Conservation (phyloP, 2,888 invertebrate species). For the Agrypnus murinus region DNA sequence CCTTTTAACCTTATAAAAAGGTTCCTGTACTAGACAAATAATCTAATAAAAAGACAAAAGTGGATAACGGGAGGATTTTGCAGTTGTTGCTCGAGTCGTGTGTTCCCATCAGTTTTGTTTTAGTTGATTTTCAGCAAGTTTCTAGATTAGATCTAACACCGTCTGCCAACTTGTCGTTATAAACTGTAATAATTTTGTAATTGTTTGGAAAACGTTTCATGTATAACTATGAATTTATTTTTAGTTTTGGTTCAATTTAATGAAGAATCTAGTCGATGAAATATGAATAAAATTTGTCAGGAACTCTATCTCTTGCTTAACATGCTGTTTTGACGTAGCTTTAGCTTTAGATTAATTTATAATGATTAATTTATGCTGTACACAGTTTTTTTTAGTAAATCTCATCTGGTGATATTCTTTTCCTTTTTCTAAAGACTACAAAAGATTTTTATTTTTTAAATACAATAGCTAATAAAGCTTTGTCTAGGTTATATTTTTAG, state of each 20-base stretch:
- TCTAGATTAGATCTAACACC: too few species aligned
- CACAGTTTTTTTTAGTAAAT: neutral
- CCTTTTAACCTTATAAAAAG: too few species aligned
- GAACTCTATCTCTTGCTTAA: slow-evolving; percentile 9
- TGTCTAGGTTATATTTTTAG: slow-evolving; percentile 8
- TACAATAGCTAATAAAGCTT: slow-evolving; percentile 14
- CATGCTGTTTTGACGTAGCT: neutral
- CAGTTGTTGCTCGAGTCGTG: slow-evolving; percentile 11
- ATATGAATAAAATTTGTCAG: neutral
- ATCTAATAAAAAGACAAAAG: slow-evolving; percentile 24
- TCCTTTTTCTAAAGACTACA: slow-evolving; percentile 14
- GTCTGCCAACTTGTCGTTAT: too few species aligned
- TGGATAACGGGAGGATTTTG: neutral
- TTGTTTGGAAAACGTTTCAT: neutral
- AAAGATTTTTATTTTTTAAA: slow-evolving; percentile 1
- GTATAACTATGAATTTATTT: slow-evolving; percentile 6
- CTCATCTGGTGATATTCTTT: neutral
- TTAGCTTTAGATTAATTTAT: neutral
- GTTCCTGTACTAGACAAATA: slow-evolving; percentile 11
- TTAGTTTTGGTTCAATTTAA: neutral
- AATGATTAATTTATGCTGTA: neutral
- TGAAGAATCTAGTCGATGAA: neutral
- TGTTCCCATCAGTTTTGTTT: slow-evolving; percentile 2
- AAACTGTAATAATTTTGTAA: neutral
- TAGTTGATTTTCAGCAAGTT: slow-evolving; percentile 18